Conservation (phyloP, 2,797 vertebrate species). For the Gallinago stenura region DNA sequence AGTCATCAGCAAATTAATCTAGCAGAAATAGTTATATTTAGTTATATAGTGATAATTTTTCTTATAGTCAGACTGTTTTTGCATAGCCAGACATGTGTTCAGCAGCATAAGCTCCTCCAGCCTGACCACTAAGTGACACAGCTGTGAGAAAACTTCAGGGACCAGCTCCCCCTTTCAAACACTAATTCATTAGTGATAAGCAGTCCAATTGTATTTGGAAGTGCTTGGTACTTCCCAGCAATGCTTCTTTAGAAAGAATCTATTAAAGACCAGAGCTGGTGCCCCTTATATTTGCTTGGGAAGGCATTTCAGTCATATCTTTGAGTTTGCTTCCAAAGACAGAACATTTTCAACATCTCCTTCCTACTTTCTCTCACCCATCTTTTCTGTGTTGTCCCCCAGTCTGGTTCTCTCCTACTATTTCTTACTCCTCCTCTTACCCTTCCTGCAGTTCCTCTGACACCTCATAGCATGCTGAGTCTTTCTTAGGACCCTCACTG, state of each 20-base stretch:
- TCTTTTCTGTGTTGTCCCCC: not conserved
- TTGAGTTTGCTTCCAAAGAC: not conserved
- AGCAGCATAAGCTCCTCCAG: not conserved
- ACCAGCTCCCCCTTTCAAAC: rapidly evolving
- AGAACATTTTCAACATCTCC: not conserved
- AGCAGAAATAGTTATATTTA: not conserved
- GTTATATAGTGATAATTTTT: not conserved
- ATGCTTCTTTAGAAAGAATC: not conserved
- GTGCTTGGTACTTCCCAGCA: not conserved
- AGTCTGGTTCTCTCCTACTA: not conserved
- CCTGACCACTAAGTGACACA: not conserved
- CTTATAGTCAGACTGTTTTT: not conserved
- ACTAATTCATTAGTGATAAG: not conserved
- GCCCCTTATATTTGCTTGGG: not conserved
- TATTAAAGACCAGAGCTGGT: not conserved
- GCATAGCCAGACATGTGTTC: not conserved
- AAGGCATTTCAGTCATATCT: not conserved
- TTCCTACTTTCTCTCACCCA: not conserved
- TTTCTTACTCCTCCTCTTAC: not conserved
- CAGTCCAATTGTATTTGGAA: not conserved
- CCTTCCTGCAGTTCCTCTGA: not conserved
- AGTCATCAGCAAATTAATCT: not conserved
- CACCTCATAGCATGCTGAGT: not conserved
- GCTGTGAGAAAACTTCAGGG: not conserved
- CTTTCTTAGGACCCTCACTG: not conserved